Conservation (phyloP, 2,797 vertebrate species). For the Graptemys geographica region DNA sequence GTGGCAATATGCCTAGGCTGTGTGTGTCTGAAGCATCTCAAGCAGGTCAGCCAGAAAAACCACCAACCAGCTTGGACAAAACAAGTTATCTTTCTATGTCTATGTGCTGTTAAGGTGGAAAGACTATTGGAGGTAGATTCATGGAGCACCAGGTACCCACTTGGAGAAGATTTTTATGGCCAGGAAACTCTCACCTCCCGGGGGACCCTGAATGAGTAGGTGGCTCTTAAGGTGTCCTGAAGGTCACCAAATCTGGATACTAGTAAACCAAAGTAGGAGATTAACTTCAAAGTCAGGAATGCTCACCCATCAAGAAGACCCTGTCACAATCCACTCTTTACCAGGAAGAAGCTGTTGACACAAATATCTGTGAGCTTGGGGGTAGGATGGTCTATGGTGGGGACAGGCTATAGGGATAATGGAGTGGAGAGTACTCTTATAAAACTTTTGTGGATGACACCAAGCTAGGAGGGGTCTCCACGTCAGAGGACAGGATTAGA, state of each 20-base stretch:
- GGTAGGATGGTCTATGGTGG: too few species aligned
- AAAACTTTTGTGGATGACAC: too few species aligned
- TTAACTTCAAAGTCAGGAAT: neutral
- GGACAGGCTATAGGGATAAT: too few species aligned
- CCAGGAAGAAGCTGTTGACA: neutral
- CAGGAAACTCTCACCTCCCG: neutral
- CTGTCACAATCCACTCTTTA: too few species aligned
- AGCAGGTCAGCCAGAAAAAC: neutral
- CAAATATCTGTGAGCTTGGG: neutral
- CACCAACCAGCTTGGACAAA: neutral
- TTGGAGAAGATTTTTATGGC: neutral
- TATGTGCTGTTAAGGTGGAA: neutral
- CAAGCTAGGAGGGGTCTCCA: too few species aligned
- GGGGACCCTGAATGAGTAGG: too few species aligned
- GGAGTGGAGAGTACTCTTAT: too few species aligned
- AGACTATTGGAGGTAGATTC: neutral
- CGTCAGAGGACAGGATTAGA: too few species aligned
- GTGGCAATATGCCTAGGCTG: neutral
- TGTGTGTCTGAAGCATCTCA: neutral
- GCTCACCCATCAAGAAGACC: too few species aligned
- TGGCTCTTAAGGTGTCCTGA: too few species aligned
- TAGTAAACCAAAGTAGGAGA: rapidly evolving
- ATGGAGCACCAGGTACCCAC: neutral
- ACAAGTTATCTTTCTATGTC: neutral
- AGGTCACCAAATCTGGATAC: neutral